A percentile compares a stretch with the other conserved stretches of the same genome.
phyloP scores from a whole-genome alignment of 2,888 invertebrate genomes.

The Seira musarum region DNA sequence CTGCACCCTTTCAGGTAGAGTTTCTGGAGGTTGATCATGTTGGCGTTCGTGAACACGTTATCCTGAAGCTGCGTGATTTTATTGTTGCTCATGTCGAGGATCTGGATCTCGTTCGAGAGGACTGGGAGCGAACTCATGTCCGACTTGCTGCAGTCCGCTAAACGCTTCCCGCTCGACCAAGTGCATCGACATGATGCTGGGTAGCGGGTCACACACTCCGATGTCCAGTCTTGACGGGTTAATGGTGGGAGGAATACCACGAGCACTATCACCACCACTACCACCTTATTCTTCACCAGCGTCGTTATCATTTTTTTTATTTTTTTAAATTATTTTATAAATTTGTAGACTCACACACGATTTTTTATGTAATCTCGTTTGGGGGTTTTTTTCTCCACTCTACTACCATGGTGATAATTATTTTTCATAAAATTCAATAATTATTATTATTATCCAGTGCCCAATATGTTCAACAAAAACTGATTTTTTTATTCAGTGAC shows the following conservation, averaged over 20 bases:
- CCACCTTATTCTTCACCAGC: no score
- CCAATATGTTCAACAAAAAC: no score
- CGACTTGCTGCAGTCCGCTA: constrained; percentile 87
- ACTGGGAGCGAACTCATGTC: constrained; percentile 86
- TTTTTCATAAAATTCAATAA: no score
- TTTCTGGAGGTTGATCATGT: constrained; percentile 87
- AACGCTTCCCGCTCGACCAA: constrained; percentile 93
- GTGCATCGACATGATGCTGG: constrained; percentile 90
- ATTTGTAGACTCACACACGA: no score
- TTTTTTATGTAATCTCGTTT: no score
- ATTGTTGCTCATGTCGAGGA: constrained; percentile 87
- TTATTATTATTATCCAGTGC: no score
- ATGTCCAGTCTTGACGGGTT: constrained; percentile 87
- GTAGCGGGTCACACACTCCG: constrained; percentile 80
- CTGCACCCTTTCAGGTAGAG: constrained; percentile 85
- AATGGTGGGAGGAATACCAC: constrained; percentile 72
- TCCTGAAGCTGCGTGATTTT: constrained; percentile 77
- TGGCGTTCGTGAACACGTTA: constrained; percentile 82
- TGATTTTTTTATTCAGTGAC: no score
- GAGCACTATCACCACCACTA: constrained; percentile 70
- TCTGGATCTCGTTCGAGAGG: constrained; percentile 86
- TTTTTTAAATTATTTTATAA: no score
- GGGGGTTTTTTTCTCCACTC: no score
- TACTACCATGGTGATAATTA: no score
- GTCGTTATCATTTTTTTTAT: no score